Percentiles rank a stretch among this genome's conserved stretches.
Conservation (phyloP, 37 sponge, comb jelly and placozoan genomes). For the Bolinopsis microptera region DNA sequence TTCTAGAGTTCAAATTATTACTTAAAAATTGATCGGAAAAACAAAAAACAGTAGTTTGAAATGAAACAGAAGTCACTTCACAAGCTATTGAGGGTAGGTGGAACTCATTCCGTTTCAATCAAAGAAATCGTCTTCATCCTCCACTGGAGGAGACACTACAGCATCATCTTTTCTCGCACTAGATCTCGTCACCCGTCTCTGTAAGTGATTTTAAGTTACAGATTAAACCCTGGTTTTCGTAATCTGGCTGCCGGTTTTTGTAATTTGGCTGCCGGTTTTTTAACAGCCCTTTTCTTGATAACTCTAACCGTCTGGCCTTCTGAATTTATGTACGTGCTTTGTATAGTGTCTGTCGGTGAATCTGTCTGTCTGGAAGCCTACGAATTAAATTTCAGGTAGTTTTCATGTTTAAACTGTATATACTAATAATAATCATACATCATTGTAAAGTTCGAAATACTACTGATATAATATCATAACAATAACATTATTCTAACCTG, state of each 20-base stretch:
- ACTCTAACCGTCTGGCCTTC: slow-evolving; percentile 15
- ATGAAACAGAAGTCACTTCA: too few species aligned
- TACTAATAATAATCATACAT: too few species aligned
- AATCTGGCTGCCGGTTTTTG: neutral
- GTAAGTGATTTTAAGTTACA: neutral
- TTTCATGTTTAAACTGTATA: too few species aligned
- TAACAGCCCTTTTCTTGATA: neutral
- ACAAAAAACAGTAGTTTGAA: too few species aligned
- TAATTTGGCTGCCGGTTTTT: neutral
- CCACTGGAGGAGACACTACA: neutral
- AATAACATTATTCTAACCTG: too few species aligned
- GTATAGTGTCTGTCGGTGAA: neutral
- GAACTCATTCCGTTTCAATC: too few species aligned
- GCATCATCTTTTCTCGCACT: neutral
- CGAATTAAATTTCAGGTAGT: too few species aligned
- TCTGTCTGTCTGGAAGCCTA: neutral
- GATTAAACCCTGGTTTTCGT: neutral
- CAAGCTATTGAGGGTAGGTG: too few species aligned
- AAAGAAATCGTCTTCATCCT: neutral
- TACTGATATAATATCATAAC: too few species aligned
- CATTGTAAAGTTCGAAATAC: too few species aligned
- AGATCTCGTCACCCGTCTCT: neutral
- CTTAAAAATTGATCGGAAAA: neutral
- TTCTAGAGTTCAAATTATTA: neutral
- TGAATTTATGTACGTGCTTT: neutral